phyloP scores from a whole-genome alignment of 2,797 vertebrate genomes.

The Odontamblyopus lacepedii region DNA sequence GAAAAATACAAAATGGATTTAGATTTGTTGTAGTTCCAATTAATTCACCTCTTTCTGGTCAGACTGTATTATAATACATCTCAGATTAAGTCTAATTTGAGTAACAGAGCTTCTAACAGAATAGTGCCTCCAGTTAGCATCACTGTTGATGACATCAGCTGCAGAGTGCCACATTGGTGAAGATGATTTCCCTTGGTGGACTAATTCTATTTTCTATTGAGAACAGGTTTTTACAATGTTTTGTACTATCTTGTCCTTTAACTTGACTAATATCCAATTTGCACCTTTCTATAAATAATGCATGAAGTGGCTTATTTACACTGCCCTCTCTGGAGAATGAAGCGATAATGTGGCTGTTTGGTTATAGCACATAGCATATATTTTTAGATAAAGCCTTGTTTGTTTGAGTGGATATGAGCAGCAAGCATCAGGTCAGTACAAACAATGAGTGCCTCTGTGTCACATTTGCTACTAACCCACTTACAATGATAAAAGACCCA shows the following conservation, averaged over 20 bases:
- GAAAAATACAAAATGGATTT: too few relatives aligned
- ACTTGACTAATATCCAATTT: constrained; percentile 19
- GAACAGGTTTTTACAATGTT: constrained; percentile 13
- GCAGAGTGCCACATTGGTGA: not conserved
- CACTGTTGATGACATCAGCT: too few relatives aligned
- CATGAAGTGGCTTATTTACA: constrained; percentile 20
- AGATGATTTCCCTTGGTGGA: not conserved
- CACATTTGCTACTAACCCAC: not conserved
- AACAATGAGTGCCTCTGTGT: constrained; percentile 10
- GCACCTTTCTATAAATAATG: constrained; percentile 32
- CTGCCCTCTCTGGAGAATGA: constrained; percentile 28
- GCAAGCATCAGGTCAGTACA: constrained; percentile 3
- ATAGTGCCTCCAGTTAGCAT: too few relatives aligned
- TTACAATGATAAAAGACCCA: constrained; percentile 10
- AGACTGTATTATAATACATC: too few relatives aligned
- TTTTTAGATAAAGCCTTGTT: constrained; percentile 18
- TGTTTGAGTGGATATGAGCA: not conserved
- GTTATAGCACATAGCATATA: not conserved
- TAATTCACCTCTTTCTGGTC: too few relatives aligned
- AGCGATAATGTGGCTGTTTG: constrained; percentile 33
- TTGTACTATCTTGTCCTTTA: constrained; percentile 15
- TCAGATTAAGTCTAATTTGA: too few relatives aligned
- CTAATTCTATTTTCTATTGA: not conserved
- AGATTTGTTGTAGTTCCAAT: too few relatives aligned
- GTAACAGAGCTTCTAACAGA: too few relatives aligned